Base-by-base conservation (phyloP, 2,113 vertebrate species). In the Gnathonemus echidnorhynchus region DNA sequence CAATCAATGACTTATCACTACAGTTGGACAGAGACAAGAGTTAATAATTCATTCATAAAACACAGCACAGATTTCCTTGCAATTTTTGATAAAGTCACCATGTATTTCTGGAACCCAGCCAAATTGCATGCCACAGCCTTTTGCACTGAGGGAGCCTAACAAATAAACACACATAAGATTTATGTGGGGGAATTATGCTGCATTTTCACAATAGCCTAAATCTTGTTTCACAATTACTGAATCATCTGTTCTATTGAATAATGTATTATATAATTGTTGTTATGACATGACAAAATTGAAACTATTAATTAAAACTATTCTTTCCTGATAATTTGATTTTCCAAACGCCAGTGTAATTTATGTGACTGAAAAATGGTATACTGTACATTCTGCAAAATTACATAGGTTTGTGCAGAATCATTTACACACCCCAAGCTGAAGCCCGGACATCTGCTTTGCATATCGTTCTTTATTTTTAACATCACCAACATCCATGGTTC, bases 171-270 rank as follows among this genome's bases (percentile, higher is more conserved):
- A 77, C 70, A 46, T 39, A 42, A 62, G 53, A 88, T 88, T 58
- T 49, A 86, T 86, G 83, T 85, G 9, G 39, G 19, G 21, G 39
- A n/a, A 24, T 66, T 42, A 66, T 35, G 56, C 58, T 42, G 5
- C 87, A 88, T 88, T 58, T 66, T 66, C 39, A 66, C 13, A 80
- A 80, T 80, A 27, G 27, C 62, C 62, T 80, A 80, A 80, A 80
- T 15, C 74, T 80, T 80, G 39, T 80, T 80, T 80, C 35, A 39
- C 35, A 39, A 80, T 42, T 80, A 35, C 35, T 7, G 13, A 39
- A 80, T 42, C 8, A 13, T 80, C 31, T 80, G 15, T 39, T 80
- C 2, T 19, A 80, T 42, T 80, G 74, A 80, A 80, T 42, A 19
- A 31, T 80, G 17, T 42, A 80, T 80, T 80, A 17, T 19, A 42